Conservation (phyloP, 2,888 invertebrate species). For the Drosophila falleni region DNA sequence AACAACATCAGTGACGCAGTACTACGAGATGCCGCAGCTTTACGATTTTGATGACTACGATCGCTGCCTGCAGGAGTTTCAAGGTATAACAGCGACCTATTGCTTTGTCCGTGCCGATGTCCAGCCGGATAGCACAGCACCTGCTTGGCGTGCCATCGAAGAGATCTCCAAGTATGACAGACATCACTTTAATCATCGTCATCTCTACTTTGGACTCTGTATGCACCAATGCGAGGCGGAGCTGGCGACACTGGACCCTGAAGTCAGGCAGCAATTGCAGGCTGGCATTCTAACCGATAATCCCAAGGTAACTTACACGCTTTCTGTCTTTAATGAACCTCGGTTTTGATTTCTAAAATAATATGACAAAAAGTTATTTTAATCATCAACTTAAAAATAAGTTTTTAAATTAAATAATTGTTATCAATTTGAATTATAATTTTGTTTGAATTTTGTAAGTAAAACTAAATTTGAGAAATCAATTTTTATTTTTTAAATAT, state of each 20-base stretch:
- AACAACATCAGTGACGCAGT: constrained; percentile 80
- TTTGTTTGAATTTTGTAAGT: too few relatives aligned
- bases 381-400: too few relatives aligned
- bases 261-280: constrained; percentile 52
- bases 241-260: constrained; percentile 50
- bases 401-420: too few relatives aligned
- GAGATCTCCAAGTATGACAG: constrained; percentile 76
- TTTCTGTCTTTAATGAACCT: constrained; percentile 11
- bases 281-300: constrained; percentile 75
- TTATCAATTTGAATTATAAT: too few relatives aligned
- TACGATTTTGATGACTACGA: constrained; percentile 84
- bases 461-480: too few relatives aligned
- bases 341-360: too few relatives aligned
- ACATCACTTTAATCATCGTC: constrained; percentile 82
- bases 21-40: constrained; percentile 84
- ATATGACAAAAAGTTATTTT: too few relatives aligned
- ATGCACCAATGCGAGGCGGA: constrained; percentile 69
- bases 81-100: constrained; percentile 64
- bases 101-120: constrained; percentile 82
- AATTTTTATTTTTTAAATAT: too few relatives aligned
- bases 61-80: constrained; percentile 80
- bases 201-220: constrained; percentile 81
- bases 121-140: constrained; percentile 63
- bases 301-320: constrained; percentile 66
- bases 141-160: constrained; percentile 76